A percentile compares a stretch with the other conserved stretches of the same genome.
phyloP scores from a whole-genome alignment of 2,888 invertebrate species.

The Drosophila anceps region DNA sequence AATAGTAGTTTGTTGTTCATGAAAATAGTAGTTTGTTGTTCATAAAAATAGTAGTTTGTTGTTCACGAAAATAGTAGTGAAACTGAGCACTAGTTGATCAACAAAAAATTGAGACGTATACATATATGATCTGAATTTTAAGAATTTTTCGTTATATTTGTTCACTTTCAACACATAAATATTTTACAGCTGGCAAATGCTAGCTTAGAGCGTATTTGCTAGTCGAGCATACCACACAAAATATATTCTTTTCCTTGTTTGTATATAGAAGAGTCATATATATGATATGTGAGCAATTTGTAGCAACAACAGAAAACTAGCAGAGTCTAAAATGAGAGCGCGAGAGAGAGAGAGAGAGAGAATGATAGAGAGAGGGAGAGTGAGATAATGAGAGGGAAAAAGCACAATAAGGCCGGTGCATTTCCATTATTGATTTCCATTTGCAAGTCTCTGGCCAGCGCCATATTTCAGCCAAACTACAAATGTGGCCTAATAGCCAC shows the following conservation, averaged over 20 bases:
- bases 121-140: too few relatives aligned
- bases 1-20: background rate
- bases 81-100: too few relatives aligned
- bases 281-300: constrained; percentile 29
- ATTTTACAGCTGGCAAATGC: too few relatives aligned
- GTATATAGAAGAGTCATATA: constrained; percentile 24
- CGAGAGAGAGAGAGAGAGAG: background rate
- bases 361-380: background rate
- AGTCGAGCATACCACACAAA: background rate
- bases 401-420: constrained; percentile 39
- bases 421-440: constrained; percentile 74
- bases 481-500: constrained; percentile 23
- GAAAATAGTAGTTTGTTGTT: background rate
- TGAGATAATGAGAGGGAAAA: constrained; percentile 8
- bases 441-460: constrained; percentile 47
- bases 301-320: background rate
- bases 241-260: background rate
- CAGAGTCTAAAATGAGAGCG: constrained; percentile 26
- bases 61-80: too few relatives aligned
- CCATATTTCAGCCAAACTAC: constrained; percentile 37
- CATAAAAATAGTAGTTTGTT: too few relatives aligned
- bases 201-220: background rate
- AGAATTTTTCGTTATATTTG: too few relatives aligned
- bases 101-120: too few relatives aligned
- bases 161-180: too few relatives aligned